Evolutionary conservation across 2,113 vertebrate genomes (phyloP).

Genomic region (Tychaedon coryphoeus): DNA sequence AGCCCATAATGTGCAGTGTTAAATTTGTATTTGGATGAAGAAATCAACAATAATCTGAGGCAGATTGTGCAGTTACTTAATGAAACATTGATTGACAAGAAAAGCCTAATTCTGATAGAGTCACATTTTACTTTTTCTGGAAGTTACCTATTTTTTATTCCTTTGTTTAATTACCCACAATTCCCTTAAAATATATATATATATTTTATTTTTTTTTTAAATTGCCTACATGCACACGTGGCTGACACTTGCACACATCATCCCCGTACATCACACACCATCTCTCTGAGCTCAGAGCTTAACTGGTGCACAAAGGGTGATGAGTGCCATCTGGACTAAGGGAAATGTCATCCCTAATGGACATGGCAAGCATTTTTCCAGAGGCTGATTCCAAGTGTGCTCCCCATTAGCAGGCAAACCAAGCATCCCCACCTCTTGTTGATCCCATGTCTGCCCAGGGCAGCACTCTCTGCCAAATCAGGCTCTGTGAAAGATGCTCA

Average conservation of each 20-base stretch:
- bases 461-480: not conserved
- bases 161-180: not conserved
- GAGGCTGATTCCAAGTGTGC: not conserved
- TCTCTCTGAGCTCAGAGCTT: not conserved
- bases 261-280: fast-evolving
- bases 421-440: not conserved
- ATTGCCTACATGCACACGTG: not conserved
- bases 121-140: not conserved
- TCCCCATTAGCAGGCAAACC: not conserved
- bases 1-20: not conserved
- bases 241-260: not conserved
- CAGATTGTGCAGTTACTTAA: not conserved
- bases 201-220: too few species aligned
- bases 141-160: not conserved
- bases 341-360: not conserved
- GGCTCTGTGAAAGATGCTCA: not conserved
- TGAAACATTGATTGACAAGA: not conserved
- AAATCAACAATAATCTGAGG: not conserved
- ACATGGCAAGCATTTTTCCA: not conserved
- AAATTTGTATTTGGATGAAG: not conserved
- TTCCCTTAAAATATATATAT: not conserved
- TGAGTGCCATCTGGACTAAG: not conserved
- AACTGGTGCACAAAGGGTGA: not conserved
- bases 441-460: fast-evolving
- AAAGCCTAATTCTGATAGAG: not conserved